A percentile compares a stretch with the other conserved stretches of the same genome.
Conservation (phyloP, 1,140 invertebrate genomes). For the Hyphantria cunea region DNA sequence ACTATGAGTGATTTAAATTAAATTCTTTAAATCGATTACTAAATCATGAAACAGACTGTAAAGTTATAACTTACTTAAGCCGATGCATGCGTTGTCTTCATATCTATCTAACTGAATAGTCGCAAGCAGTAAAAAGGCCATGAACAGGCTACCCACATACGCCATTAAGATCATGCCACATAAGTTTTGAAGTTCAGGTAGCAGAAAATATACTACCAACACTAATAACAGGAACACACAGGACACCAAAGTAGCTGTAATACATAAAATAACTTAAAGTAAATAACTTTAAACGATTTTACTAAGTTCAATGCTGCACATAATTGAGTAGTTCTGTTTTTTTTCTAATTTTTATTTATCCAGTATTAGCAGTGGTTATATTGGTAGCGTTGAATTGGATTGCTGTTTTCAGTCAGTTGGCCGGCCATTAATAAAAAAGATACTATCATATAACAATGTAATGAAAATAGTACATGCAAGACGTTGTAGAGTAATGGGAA, state of each 20-base stretch:
- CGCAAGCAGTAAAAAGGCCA: constrained; percentile 41
- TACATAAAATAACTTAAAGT: background rate
- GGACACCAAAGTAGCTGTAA: constrained; percentile 47
- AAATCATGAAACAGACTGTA: background rate
- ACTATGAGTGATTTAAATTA: too few relatives aligned
- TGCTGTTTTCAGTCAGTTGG: too few relatives aligned
- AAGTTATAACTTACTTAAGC: constrained; percentile 34
- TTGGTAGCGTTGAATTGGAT: too few relatives aligned
- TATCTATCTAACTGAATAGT: constrained; percentile 30
- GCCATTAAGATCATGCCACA: constrained; percentile 61
- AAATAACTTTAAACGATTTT: background rate
- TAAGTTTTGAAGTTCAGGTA: constrained; percentile 59
- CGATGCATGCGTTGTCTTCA: constrained; percentile 10
- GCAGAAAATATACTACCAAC: constrained; percentile 52
- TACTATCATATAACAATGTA: too few relatives aligned
- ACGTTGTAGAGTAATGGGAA: too few relatives aligned
- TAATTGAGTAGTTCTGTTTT: too few relatives aligned
- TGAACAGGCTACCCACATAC: constrained; percentile 53
- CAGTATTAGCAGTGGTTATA: too few relatives aligned
- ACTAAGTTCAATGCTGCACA: too few relatives aligned
- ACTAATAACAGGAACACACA: constrained; percentile 57
- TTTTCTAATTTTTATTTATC: too few relatives aligned
- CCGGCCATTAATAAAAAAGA: too few relatives aligned
- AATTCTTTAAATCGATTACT: too few relatives aligned
- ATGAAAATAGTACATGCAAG: too few relatives aligned